phyloP scores from a whole-genome alignment of 2,888 invertebrate genomes.

The Polyommatus iphigenia region DNA sequence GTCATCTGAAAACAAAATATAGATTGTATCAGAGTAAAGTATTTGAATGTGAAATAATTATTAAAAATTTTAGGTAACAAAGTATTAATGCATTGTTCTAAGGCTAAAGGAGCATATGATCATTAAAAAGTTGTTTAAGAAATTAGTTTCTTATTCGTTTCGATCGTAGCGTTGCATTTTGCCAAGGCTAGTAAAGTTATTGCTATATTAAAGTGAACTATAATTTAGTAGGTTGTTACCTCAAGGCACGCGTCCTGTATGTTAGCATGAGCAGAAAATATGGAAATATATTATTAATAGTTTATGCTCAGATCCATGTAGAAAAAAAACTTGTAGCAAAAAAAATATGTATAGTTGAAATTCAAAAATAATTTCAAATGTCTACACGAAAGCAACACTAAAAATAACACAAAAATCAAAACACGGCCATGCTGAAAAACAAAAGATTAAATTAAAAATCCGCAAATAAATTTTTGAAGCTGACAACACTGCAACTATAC shows the following conservation, averaged over 20 bases:
- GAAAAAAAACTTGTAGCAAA: background rate
- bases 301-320: background rate
- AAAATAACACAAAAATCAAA: background rate
- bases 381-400: background rate
- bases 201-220: too few species aligned
- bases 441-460: constrained; percentile 39
- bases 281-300: too few species aligned
- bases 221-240: constrained; percentile 52
- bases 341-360: background rate
- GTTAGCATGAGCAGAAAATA: too few species aligned
- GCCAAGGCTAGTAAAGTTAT: too few species aligned
- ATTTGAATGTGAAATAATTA: too few species aligned
- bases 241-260: constrained; percentile 75
- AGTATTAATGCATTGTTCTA: too few species aligned
- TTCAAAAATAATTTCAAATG: background rate
- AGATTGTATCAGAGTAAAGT: too few species aligned
- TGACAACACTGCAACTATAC: constrained; percentile 37
- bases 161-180: too few species aligned
- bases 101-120: too few species aligned
- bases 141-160: too few species aligned
- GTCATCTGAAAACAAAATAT: constrained; percentile 83
- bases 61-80: too few species aligned
- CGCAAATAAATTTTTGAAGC: constrained; percentile 15
- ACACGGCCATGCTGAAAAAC: constrained; percentile 33
- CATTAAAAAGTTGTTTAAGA: too few species aligned